Percentiles rank a stretch among this genome's conserved stretches.
These are phyloP conservation scores for Rafetus swinhoei DNA, from an alignment of 2,113 vertebrate genomes.

Conservation along the genomic window DNA sequence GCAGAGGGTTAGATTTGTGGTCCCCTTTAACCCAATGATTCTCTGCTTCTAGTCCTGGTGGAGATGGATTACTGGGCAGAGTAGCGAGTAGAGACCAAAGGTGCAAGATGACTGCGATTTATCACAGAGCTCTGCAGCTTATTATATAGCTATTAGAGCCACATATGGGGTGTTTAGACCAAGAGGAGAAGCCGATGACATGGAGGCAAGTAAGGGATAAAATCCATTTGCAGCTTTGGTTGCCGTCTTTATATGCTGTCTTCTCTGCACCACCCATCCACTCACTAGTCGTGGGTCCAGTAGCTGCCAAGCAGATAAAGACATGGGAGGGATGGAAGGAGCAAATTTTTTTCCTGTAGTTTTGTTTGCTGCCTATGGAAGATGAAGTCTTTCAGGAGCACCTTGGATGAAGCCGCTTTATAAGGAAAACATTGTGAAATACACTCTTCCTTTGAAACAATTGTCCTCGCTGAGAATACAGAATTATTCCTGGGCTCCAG, in stretches of 20 bases:
- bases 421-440: background rate
- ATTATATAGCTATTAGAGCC: background rate
- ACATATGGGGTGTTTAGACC: rapidly evolving
- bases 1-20: background rate
- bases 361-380: rapidly evolving
- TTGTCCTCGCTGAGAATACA: background rate
- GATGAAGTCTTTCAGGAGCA: background rate
- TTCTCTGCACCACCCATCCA: rapidly evolving
- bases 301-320: background rate
- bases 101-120: rapidly evolving
- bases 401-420: conserved; percentile 16
- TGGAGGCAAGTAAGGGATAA: rapidly evolving
- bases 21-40: background rate
- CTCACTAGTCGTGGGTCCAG: rapidly evolving
- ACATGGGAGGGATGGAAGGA: background rate
- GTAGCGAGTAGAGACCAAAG: background rate
- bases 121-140: background rate
- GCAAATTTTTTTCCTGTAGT: background rate
- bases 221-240: background rate
- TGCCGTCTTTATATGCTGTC: background rate
- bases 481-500: background rate
- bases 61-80: rapidly evolving
- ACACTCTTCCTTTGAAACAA: background rate
- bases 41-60: background rate
- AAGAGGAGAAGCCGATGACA: rapidly evolving